Base-by-base conservation (phyloP, 1,140 invertebrate genomes). In the Drosophila arawakana region DNA sequence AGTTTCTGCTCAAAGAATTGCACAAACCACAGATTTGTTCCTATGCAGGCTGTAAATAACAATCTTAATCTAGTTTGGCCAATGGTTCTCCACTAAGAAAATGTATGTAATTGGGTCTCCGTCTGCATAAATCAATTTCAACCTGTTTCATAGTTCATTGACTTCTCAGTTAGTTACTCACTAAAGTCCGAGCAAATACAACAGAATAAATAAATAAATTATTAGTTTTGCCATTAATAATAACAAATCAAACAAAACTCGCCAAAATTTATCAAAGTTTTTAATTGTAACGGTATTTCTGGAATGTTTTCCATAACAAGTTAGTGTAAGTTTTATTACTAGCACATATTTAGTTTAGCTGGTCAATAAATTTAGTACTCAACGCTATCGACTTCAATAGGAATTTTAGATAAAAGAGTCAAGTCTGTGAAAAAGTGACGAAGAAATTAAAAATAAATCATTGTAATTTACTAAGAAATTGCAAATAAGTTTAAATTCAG, bases 71-170 rank as follows among this genome's bases (percentile, higher is more conserved):
- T 37, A 50, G 59, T 62, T 62, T 60, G 57, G 18, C 76, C 41
- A 70, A 75, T 59, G 66, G 47, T 62, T 75, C 50, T 76, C 39
- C 15, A 65, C 70, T 78, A 52, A 46, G 57, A 58, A 79, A 76
- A 77, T 83, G 71, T 83, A 75, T 71, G 52, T 52, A 83, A 84
- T 88, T 82, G 80, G 83, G 76, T 78, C 73, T 76, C 54, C 49
- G 21, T 8, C 13, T 58, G 68, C 54, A 75, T 75, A 65, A 72
- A 71, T 71, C 50, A 41, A 44, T 21, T 13, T 59, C 11, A 39
- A 41, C 54, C 34, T 49, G 46, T 58, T 50, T 0, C 2, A 21
- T 2, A 41, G 73, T 72, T 76, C 69, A 44, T 72, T 76, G 73
- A 72, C 73, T 47, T 21, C 18, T 21, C 18, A 21, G 18, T 21